Evolutionary conservation across 2,888 invertebrate species (phyloP), one percentile per base, ranked within the genome.

Genomic region (Cephus runcator): DNA sequence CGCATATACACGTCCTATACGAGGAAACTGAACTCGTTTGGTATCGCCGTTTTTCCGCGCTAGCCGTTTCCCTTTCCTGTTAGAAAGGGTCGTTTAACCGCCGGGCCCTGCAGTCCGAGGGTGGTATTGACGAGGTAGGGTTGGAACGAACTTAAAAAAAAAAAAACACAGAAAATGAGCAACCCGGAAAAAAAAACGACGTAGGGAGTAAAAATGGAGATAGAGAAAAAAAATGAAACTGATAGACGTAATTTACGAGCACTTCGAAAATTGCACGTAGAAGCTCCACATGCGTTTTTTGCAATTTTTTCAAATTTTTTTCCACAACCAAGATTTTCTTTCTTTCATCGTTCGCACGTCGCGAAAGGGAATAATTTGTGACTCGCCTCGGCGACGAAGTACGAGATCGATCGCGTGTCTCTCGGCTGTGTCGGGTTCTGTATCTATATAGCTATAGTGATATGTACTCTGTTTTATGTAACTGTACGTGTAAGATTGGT

Each of bases 351-450:
- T 23, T 56, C 23, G 56, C 23, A 23, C 23, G 23, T 23, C 15
- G 23, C 56, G 15, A 56, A 40, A 6, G 56, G 23, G 23, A 56
- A 56, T 56, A 56, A 56, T 56, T 56, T 56, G 56, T 56, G 56
- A 23, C 56, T 56, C 9, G 56, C 23, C 15, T 9, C 56, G 9
- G 56, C 56, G 23, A 33, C 71, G 71, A 71, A 71, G 31, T 71
- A 11, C 31, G 33, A 30, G 71, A 71, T 71, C 71, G 71, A 71
- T 71, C 71, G 71, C 23, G 71, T 33, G 71, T 71, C 71, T 71
- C 71, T 12, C 12, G 71, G 56, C 56, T 56, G 9, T 2, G 4
- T 56, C 56, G 56, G 56, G 56, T 56, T 56, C 56, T 23, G 6
- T 56, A 23, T 56, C 9, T 56, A 9, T 23, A 56, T 23, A 56